Base-by-base conservation (phyloP, 37 sponge, comb jelly and placozoan species). In the Oopsacas minuta region DNA sequence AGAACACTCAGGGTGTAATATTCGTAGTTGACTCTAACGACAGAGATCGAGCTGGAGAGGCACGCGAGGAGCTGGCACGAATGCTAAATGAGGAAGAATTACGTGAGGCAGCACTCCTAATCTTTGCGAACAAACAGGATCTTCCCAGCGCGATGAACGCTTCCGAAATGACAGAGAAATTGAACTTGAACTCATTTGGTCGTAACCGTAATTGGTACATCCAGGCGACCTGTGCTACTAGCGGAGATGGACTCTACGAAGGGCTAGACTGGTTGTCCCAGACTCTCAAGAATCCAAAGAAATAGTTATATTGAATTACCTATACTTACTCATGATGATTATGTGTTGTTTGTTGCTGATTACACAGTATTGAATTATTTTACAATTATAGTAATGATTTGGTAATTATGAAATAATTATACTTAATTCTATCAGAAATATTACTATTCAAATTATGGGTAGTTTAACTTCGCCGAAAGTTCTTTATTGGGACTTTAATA, bases 61-160 rank as follows among this genome's bases (percentile, higher is more conserved):
- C 99, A 15, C 83, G 91, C 23, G 99, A 97, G 12, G 99, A 97
- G 75, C 89, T 97, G 37, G 38, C 36, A 3, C 42, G 94, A 36
- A 95, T 97, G 99, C 91, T 95, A 20, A 91, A 88, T 36, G 99
- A 95, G 87, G 95, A 97, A 23, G 99, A 95, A 53, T 87, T 97
- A 1, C 88, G 94, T 85, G 95, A 93, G 83, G 95, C 99, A 7
- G 92, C 39, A 1, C 84, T 97, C 37, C 88, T 97, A 0, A 89
- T 91, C 7, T 95, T 97, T 82, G 99, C 95, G 37, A 95, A 95
- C 90, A 97, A 95, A 85, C 95, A 97, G 95, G 99, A 97, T 87
- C 82, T 97, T 38, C 99, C 99, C 52, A 97, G 95, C 88, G 99
- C 99, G 1, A 97, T 97, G 99, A 97, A 95, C 88, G 99, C 95